Percentiles rank a stretch among this genome's conserved stretches.
Evolutionary conservation across 23 tunicate species (phyloP).

Genomic region (Clavelina lepadiformis): DNA sequence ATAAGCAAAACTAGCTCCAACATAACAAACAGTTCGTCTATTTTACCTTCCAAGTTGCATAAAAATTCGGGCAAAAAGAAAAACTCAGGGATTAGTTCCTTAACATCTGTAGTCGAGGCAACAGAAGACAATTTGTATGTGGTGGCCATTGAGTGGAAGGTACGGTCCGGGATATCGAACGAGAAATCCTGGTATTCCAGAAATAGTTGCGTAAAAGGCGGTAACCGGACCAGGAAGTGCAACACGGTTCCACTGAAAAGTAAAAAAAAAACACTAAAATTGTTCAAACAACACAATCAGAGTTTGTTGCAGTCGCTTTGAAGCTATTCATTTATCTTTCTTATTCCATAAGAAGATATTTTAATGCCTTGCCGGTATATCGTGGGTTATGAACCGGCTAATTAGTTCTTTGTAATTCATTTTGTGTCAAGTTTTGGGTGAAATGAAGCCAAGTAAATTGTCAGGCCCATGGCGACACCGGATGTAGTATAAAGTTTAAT

Average conservation of each 20-base stretch:
- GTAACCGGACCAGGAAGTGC: conserved; percentile 91
- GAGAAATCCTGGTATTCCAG: conserved; percentile 89
- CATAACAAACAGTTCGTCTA: no score
- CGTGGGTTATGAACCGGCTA: no score
- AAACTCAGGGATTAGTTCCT: conserved; percentile 93
- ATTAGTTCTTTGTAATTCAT: no score
- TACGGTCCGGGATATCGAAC: conserved; percentile 97
- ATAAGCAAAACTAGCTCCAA: no score
- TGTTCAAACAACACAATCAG: neutral
- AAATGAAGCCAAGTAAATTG: no score
- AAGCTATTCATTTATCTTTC: no score
- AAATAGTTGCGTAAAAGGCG: conserved; percentile 92
- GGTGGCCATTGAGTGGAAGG: conserved; percentile 97
- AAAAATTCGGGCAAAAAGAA: conserved; percentile 97
- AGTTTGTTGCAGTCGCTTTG: neutral
- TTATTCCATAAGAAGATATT: no score
- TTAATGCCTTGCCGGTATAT: no score
- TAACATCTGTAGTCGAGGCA: conserved; percentile 92
- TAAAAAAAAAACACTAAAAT: neutral
- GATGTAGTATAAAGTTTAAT: no score
- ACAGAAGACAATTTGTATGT: conserved; percentile 72
- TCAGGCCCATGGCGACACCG: no score
- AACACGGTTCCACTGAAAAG: conserved; percentile 80
- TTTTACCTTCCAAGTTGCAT: conserved; percentile 93
- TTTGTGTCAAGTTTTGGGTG: no score